phyloP scores from a whole-genome alignment of 2,113 vertebrate genomes.

The Callipepla squamata region DNA sequence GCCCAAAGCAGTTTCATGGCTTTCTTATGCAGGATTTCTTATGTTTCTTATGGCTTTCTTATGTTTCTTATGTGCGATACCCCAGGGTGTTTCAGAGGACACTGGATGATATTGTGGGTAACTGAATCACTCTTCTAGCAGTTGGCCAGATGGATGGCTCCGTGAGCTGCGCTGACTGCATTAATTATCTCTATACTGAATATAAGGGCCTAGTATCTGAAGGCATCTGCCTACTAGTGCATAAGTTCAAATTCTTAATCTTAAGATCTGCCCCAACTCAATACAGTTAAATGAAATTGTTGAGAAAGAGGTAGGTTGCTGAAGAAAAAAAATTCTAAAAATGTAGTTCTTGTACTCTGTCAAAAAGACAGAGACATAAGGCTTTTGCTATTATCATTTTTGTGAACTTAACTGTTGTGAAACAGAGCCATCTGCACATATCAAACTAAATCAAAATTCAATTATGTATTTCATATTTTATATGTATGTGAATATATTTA shows the following conservation, averaged over 20 bases:
- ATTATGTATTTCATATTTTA: background rate
- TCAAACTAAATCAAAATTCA: background rate
- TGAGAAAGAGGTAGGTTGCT: background rate
- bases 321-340: background rate
- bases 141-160: background rate
- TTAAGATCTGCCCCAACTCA: background rate
- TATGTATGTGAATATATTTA: background rate
- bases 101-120: background rate
- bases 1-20: background rate
- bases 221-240: background rate
- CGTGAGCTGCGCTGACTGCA: background rate
- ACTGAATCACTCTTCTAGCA: background rate
- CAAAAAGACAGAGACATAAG: background rate
- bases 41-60: background rate
- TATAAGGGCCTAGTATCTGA: background rate
- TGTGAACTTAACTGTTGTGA: slow-evolving; percentile 17
- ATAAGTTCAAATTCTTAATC: background rate
- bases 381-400: background rate
- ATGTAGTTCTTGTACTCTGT: background rate
- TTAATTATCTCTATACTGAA: background rate
- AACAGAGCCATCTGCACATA: slow-evolving; percentile 18
- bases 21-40: background rate
- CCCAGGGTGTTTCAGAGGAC: background rate
- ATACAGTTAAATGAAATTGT: background rate
- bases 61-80: background rate